Evolutionary conservation across 2,888 invertebrate genomes (phyloP).

Genomic region (Noctua janthina): DNA sequence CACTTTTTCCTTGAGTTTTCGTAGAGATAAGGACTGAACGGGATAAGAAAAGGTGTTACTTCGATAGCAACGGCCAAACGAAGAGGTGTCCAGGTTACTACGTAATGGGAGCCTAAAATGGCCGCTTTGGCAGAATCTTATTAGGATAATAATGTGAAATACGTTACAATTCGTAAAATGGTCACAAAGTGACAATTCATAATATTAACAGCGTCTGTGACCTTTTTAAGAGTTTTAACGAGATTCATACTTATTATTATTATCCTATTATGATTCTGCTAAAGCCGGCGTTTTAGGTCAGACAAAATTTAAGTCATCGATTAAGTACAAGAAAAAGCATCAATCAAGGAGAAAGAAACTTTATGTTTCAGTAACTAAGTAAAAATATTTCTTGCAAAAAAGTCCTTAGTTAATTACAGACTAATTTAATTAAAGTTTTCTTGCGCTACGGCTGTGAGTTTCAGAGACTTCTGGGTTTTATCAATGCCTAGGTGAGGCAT

Average conservation of each 20-base stretch:
- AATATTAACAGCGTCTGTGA: neutral
- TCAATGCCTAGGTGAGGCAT: too few species aligned
- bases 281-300: neutral
- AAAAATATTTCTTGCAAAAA: neutral
- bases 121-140: neutral
- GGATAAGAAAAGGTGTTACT: conserved; percentile 42
- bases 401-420: neutral
- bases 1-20: conserved; percentile 52
- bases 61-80: neutral
- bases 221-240: too few species aligned
- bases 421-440: neutral
- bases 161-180: too few species aligned
- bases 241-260: neutral
- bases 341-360: neutral
- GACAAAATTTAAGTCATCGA: neutral
- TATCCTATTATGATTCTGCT: neutral
- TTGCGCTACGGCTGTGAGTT: neutral
- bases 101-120: neutral
- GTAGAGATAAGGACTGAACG: conserved; percentile 36
- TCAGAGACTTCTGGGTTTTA: neutral
- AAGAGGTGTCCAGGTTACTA: neutral
- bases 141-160: neutral
- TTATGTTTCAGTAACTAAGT: neutral
- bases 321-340: neutral
- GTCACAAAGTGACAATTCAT: too few species aligned